Evolutionary conservation across 1,140 invertebrate genomes (phyloP).

Genomic region (Pogonus chalceus): DNA sequence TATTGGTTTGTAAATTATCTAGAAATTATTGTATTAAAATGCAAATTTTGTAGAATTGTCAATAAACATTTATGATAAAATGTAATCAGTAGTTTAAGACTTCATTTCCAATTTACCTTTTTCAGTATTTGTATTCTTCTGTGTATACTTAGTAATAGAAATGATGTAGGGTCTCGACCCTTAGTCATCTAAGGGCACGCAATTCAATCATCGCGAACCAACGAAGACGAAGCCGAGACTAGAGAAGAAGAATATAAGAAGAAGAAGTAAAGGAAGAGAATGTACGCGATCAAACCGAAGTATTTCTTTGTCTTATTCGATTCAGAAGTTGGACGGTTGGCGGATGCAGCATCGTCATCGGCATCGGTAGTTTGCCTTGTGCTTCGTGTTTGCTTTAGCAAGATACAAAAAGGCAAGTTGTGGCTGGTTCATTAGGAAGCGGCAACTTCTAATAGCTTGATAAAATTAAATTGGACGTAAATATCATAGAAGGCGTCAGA

Average conservation of each 20-base stretch:
- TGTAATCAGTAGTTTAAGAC: no score
- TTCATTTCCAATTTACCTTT: no score
- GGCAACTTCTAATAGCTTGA: slow-evolving; percentile 5
- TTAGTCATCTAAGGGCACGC: no score
- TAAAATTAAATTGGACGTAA: slow-evolving; percentile 3
- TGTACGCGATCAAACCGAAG: neutral
- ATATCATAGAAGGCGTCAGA: neutral
- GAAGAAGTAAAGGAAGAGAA: neutral
- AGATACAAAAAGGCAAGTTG: slow-evolving; percentile 6
- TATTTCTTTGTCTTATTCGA: neutral
- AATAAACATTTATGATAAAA: no score
- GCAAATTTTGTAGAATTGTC: no score
- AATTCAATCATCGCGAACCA: neutral
- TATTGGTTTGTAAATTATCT: no score
- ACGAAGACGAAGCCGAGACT: neutral
- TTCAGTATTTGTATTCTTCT: no score
- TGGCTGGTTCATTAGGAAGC: neutral
- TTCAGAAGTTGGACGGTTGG: slow-evolving; percentile 4
- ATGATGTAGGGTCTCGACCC: no score
- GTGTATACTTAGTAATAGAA: no score
- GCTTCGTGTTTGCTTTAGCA: neutral
- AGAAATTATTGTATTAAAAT: no score
- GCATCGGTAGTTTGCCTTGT: neutral
- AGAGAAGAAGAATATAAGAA: no score
- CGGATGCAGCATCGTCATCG: neutral